These are phyloP conservation scores for Cherax quadricarinatus DNA, from an alignment of 1,140 invertebrate species.

Conservation along the genomic window DNA sequence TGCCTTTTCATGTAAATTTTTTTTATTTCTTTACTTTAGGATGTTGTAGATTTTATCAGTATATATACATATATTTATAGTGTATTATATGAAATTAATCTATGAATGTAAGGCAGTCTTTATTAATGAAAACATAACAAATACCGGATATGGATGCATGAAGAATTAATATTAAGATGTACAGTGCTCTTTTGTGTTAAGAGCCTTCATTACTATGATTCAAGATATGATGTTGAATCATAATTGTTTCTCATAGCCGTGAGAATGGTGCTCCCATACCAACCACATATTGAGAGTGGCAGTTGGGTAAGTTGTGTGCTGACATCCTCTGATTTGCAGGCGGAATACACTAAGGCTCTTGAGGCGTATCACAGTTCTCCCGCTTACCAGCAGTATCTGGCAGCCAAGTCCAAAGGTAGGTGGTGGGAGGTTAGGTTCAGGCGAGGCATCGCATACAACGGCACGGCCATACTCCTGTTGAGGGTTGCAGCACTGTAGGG, in stretches of 20 bases:
- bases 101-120: neutral
- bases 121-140: neutral
- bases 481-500: conserved; percentile 25
- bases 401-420: conserved; percentile 93
- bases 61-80: neutral
- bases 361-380: conserved; percentile 99
- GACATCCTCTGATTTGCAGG: conserved; percentile 58
- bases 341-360: conserved; percentile 94
- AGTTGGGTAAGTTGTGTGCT: conserved; percentile 31
- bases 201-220: neutral
- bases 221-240: neutral
- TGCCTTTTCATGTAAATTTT: neutral
- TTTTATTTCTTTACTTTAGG: neutral
- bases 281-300: neutral
- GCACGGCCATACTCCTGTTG: neutral
- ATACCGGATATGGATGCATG: neutral
- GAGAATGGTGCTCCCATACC: neutral
- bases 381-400: conserved; percentile 94
- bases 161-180: neutral
- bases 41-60: neutral
- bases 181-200: neutral
- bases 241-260: neutral
- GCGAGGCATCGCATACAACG: neutral
- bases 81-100: too few species aligned
- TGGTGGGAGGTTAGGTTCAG: conserved; percentile 74